phyloP scores from a whole-genome alignment of 1,140 invertebrate species.

The Zaprionus taronus region DNA sequence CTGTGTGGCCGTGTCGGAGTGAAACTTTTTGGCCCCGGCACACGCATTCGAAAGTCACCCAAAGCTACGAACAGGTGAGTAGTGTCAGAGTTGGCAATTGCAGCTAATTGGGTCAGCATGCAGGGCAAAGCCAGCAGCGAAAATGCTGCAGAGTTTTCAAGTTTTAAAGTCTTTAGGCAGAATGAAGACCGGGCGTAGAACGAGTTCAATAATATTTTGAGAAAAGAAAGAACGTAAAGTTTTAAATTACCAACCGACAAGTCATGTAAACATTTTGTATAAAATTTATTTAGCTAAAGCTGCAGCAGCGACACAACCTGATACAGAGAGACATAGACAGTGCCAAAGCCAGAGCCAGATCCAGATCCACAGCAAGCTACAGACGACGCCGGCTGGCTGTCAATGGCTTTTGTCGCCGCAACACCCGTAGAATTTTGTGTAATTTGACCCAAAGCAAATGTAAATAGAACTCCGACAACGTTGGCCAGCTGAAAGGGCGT shows the following conservation, averaged over 20 bases:
- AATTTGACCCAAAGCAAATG: conserved; percentile 83
- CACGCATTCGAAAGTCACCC: conserved; percentile 45
- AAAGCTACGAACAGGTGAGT: conserved; percentile 45
- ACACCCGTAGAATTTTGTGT: conserved; percentile 83
- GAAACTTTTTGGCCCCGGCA: conserved; percentile 42
- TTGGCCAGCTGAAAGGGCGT: conserved; percentile 75
- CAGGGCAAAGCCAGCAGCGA: conserved; percentile 10
- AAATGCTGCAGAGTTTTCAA: conserved; percentile 43
- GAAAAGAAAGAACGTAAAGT: conserved; percentile 70
- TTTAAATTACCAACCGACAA: conserved; percentile 68
- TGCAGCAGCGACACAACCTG: conserved; percentile 6
- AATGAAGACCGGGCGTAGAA: not conserved
- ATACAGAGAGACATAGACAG: not conserved
- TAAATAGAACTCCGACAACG: conserved; percentile 76
- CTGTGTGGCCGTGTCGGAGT: not conserved
- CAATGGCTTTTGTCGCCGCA: conserved; percentile 79
- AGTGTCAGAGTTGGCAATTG: conserved; percentile 40
- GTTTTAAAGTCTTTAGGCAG: conserved; percentile 28
- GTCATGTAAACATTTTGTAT: conserved; percentile 68
- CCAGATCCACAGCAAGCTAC: not conserved
- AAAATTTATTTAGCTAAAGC: conserved; percentile 67
- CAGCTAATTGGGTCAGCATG: conserved; percentile 69
- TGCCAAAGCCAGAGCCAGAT: not conserved
- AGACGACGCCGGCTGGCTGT: conserved; percentile 58
- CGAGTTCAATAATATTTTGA: conserved; percentile 76